Conservation (phyloP, 2,113 vertebrate species). For the Tringa solitaria region DNA sequence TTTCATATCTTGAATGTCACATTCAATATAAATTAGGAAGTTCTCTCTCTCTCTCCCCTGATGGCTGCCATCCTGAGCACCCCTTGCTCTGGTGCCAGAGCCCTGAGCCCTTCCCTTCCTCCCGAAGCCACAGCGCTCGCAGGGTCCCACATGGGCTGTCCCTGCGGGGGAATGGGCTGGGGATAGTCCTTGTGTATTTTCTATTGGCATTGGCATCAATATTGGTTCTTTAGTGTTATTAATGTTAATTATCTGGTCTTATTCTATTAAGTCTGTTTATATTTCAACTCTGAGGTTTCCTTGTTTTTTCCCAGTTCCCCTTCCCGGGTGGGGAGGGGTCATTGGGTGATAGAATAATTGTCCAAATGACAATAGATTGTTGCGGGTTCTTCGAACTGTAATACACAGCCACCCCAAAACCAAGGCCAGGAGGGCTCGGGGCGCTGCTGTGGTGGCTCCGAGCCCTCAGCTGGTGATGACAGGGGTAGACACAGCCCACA, state of each 20-base stretch:
- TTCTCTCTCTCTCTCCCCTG: not conserved
- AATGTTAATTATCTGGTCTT: not conserved
- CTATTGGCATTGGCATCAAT: not conserved
- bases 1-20: not conserved
- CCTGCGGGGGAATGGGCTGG: not conserved
- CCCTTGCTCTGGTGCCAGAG: too few relatives aligned
- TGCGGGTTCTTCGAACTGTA: not conserved
- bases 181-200: not conserved
- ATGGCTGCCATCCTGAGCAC: not conserved
- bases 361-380: not conserved
- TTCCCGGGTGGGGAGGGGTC: not conserved
- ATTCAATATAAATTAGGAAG: not conserved
- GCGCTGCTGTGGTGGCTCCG: rapidly evolving
- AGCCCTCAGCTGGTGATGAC: rapidly evolving
- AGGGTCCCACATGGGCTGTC: not conserved
- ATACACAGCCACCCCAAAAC: not conserved
- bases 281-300: not conserved
- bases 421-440: not conserved
- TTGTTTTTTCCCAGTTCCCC: not conserved
- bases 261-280: not conserved
- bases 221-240: not conserved
- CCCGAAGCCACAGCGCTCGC: not conserved
- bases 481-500: rapidly evolving
- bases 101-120: not conserved
- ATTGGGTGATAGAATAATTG: not conserved